Evolutionary conservation across 2,888 invertebrate species (phyloP).

Genomic region (Linnaemya tessellans): DNA sequence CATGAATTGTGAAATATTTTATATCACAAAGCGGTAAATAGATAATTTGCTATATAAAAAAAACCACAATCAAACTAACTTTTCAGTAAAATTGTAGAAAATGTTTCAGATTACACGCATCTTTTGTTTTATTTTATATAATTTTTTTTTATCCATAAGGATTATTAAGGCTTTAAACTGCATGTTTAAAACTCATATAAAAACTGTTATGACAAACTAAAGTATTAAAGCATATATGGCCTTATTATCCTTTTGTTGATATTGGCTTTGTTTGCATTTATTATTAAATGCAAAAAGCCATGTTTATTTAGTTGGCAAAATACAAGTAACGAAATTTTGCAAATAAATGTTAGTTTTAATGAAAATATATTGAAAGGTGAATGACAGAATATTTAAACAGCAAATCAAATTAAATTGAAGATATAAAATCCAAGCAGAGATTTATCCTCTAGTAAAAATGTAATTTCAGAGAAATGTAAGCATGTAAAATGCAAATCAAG

Average conservation of each 20-base stretch:
- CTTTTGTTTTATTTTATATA: not conserved
- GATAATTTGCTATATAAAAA: not conserved
- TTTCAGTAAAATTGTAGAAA: not conserved
- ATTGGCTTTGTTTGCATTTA: slow-evolving; percentile 48
- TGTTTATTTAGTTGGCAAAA: slow-evolving; percentile 50
- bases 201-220: slow-evolving; percentile 37
- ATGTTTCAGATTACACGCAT: not conserved
- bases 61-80: not conserved
- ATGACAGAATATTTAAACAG: slow-evolving; percentile 26
- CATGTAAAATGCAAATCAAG: not conserved
- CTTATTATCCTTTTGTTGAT: slow-evolving; percentile 46
- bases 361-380: slow-evolving; percentile 15
- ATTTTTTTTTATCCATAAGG: slow-evolving; percentile 4
- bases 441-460: not conserved
- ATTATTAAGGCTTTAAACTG: slow-evolving; percentile 23
- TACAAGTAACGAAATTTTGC: slow-evolving; percentile 15
- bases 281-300: slow-evolving; percentile 57
- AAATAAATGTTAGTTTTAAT: not conserved
- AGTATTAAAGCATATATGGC: slow-evolving; percentile 52
- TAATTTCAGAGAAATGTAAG: not conserved
- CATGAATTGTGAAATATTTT: not conserved
- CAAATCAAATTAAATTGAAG: no score
- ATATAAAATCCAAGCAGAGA: no score
- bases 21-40: not conserved
- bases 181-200: not conserved